These are phyloP conservation scores for Liparis tanakae DNA, from an alignment of 2,797 vertebrate genomes.

Conservation along the genomic window DNA sequence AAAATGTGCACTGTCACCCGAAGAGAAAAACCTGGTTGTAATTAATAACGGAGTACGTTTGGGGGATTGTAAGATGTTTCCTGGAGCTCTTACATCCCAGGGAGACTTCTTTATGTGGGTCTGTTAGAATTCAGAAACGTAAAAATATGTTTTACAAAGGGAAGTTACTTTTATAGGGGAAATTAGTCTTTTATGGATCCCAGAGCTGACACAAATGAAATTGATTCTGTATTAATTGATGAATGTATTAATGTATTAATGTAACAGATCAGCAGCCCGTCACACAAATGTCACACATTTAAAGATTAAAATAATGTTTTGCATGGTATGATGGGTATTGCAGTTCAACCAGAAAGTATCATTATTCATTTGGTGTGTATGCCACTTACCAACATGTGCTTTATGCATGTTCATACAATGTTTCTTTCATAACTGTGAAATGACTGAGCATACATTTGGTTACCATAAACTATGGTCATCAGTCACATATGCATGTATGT, in stretches of 20 bases:
- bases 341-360: conserved; percentile 17
- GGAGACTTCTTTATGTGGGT: conserved; percentile 30
- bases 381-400: background rate
- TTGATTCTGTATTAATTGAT: conserved; percentile 29
- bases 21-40: conserved; percentile 17
- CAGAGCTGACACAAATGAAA: conserved; percentile 44
- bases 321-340: background rate
- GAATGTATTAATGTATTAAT: conserved; percentile 13
- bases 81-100: conserved; percentile 29
- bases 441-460: conserved; percentile 17
- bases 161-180: conserved; percentile 19
- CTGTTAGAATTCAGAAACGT: conserved; percentile 27
- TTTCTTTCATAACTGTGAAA: conserved; percentile 18
- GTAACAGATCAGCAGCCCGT: conserved; percentile 33
- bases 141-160: conserved; percentile 22
- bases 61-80: conserved; percentile 31
- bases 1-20: conserved; percentile 8
- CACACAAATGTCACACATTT: conserved; percentile 1
- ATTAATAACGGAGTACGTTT: conserved; percentile 25
- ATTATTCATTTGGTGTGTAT: conserved; percentile 31
- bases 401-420: conserved; percentile 26
- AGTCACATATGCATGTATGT: conserved; percentile 47
- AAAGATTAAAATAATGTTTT: conserved; percentile 6
- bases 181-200: conserved; percentile 32
- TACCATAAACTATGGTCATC: conserved; percentile 2